Percentiles rank a stretch among this genome's conserved stretches.
Evolutionary conservation across 2,113 vertebrate genomes (phyloP).

Genomic region (Malaclemys terrapin): DNA sequence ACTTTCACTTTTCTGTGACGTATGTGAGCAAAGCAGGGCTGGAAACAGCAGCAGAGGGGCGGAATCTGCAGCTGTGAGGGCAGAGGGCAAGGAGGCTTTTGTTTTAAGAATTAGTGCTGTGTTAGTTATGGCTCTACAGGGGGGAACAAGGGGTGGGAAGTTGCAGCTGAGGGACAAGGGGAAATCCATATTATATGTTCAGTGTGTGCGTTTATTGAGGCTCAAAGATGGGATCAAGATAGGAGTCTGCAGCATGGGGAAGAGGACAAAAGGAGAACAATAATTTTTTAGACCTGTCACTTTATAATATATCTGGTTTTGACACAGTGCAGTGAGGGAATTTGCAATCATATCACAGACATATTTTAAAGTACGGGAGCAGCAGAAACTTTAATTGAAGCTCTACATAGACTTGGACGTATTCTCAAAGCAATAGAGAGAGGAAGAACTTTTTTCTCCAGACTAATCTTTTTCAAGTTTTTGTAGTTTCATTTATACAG

Average conservation of each 20-base stretch:
- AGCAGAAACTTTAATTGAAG: conserved; percentile 3
- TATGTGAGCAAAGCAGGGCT: not conserved
- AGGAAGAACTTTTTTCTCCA: conserved; percentile 15
- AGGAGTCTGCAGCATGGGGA: not conserved
- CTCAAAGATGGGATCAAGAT: not conserved
- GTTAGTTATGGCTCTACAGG: not conserved
- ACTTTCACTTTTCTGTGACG: not conserved
- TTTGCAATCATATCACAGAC: not conserved
- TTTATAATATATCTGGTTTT: not conserved
- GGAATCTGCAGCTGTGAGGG: not conserved
- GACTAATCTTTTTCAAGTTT: conserved; percentile 9
- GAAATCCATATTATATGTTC: not conserved
- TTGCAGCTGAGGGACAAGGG: fast-evolving
- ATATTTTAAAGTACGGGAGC: not conserved
- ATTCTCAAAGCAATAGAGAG: not conserved
- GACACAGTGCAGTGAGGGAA: not conserved
- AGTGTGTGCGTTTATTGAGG: not conserved
- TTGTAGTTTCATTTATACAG: not conserved
- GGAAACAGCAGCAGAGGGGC: not conserved
- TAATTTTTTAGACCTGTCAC: not conserved
- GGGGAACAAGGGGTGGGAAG: fast-evolving
- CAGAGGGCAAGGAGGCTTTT: not conserved
- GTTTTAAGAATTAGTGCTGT: not conserved
- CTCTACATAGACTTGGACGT: not conserved
- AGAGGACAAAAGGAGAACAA: not conserved